Percentiles rank a stretch among this genome's conserved stretches.
phyloP scores from a whole-genome alignment of 2,113 vertebrate species.

The Tetraodon nigroviridis region DNA sequence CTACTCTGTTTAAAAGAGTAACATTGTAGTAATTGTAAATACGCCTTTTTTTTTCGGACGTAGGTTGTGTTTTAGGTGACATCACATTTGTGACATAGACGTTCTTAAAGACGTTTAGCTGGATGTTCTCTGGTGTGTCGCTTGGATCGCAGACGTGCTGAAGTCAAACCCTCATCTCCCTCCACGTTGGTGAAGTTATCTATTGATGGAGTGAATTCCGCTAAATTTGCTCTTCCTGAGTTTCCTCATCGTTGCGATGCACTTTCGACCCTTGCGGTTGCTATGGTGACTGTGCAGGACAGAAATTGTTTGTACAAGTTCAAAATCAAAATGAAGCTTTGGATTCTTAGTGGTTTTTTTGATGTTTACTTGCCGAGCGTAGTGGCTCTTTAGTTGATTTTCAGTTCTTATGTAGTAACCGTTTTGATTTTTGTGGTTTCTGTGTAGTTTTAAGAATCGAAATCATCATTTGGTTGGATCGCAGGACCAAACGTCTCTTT shows the following conservation, averaged over 20 bases:
- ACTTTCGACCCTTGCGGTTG: constrained; percentile 45
- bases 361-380: constrained; percentile 28
- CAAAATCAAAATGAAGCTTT: constrained; percentile 37
- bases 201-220: constrained; percentile 16
- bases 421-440: constrained; percentile 56
- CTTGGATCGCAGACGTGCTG: constrained; percentile 27
- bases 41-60: constrained; percentile 58
- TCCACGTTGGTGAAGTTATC: constrained; percentile 43
- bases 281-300: constrained; percentile 32
- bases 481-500: constrained; percentile 65
- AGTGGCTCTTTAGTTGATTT: constrained; percentile 39
- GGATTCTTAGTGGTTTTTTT: constrained; percentile 47
- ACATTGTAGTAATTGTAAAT: constrained; percentile 60
- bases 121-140: constrained; percentile 25
- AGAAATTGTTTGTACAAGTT: constrained; percentile 33
- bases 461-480: constrained; percentile 17
- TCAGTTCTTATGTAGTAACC: constrained; percentile 46
- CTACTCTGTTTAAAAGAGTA: constrained; percentile 69
- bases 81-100: constrained; percentile 48
- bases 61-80: constrained; percentile 42
- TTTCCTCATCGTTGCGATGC: constrained; percentile 44
- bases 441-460: constrained; percentile 45
- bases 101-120: constrained; percentile 30
- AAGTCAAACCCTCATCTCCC: constrained; percentile 16
- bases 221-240: constrained; percentile 30